These are phyloP conservation scores for Xenopus borealis DNA, from an alignment of 2,113 vertebrate species.

Conservation along the genomic window DNA sequence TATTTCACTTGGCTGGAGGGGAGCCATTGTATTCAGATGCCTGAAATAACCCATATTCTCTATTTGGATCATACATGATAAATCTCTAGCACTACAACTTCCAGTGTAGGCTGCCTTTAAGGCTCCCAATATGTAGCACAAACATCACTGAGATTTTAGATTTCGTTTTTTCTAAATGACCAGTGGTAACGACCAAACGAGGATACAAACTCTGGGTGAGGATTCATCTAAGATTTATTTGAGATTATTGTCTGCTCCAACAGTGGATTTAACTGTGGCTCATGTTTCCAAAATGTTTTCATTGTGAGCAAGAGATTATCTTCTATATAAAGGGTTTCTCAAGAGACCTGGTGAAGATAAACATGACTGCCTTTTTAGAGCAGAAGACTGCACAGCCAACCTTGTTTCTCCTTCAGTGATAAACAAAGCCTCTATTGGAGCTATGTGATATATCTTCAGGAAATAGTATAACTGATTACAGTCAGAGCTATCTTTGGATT, in stretches of 20 bases:
- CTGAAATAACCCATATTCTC: too few species aligned
- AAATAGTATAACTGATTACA: not conserved
- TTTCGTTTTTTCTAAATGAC: not conserved
- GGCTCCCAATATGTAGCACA: too few species aligned
- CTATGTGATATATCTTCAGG: slow-evolving; percentile 26
- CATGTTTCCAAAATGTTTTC: slow-evolving; percentile 32
- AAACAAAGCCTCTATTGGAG: slow-evolving; percentile 21
- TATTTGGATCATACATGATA: too few species aligned
- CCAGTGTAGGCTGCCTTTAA: too few species aligned
- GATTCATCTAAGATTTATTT: slow-evolving; percentile 32
- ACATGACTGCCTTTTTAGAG: slow-evolving; percentile 42
- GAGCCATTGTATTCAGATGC: too few species aligned
- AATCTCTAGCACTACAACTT: too few species aligned
- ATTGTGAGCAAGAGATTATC: slow-evolving; percentile 29
- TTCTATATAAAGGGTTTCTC: slow-evolving; percentile 44
- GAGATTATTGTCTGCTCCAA: slow-evolving; percentile 18
- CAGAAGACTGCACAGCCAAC: slow-evolving; percentile 23
- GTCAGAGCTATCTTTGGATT: too few species aligned
- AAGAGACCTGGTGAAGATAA: slow-evolving; percentile 26
- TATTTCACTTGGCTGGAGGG: too few species aligned
- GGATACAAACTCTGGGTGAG: slow-evolving; percentile 14
- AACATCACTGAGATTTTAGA: not conserved
- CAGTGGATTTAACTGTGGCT: not conserved
- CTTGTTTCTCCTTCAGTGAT: slow-evolving; percentile 17
- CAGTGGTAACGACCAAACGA: slow-evolving; percentile 12